These are phyloP conservation scores for Ariolimax columbianus DNA, from an alignment of 2,888 invertebrate species.

Conservation along the genomic window DNA sequence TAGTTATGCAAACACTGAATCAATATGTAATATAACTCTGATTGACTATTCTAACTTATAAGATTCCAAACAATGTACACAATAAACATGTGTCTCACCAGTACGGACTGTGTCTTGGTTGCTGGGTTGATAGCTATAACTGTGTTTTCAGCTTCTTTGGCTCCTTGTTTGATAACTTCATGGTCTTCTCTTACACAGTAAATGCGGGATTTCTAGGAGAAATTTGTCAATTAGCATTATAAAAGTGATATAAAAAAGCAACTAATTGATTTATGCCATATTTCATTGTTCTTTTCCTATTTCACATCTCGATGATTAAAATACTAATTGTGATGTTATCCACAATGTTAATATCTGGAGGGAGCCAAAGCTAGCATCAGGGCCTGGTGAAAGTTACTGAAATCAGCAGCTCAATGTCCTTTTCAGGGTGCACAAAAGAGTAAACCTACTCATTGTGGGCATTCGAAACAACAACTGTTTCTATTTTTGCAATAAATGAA, in stretches of 20 bases:
- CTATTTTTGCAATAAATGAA: no score
- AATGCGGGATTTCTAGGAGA: conserved; percentile 62
- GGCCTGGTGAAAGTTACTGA: no score
- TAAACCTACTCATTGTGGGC: no score
- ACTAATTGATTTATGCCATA: neutral
- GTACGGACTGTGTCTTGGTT: conserved; percentile 63
- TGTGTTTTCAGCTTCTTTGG: conserved; percentile 69
- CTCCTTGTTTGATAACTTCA: conserved; percentile 61
- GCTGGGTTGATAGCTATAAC: conserved; percentile 67
- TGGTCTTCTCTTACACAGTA: conserved; percentile 74
- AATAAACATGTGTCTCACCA: conserved; percentile 61
- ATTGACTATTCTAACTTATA: neutral
- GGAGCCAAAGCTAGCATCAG: no score
- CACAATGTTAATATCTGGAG: no score
- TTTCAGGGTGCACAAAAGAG: no score
- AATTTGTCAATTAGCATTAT: neutral
- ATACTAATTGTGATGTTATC: no score
- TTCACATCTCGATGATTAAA: neutral
- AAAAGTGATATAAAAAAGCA: neutral
- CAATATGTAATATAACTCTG: no score
- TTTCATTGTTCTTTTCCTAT: conserved; percentile 1
- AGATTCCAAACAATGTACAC: neutral
- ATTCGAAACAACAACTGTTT: no score
- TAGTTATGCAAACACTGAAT: no score
- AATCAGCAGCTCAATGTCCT: no score